phyloP scores from a whole-genome alignment of 2,888 invertebrate genomes.

The Tetropium fuscum region DNA sequence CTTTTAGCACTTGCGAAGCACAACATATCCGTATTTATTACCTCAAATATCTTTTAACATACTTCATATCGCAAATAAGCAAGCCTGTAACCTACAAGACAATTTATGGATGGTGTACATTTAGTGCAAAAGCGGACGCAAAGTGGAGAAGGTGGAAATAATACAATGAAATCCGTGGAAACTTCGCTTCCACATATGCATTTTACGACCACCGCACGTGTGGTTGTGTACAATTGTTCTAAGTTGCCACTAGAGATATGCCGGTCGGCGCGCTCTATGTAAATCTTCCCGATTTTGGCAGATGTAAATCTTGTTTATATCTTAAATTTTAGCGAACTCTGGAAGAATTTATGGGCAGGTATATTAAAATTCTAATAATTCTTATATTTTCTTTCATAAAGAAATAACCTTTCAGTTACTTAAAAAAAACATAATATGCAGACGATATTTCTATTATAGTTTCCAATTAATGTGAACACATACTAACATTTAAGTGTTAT shows the following conservation, averaged over 20 bases:
- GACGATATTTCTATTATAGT: too few relatives aligned
- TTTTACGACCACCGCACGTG: constrained; percentile 28
- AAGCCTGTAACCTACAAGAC: constrained; percentile 3
- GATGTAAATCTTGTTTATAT: constrained; percentile 5
- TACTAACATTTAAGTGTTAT: too few relatives aligned
- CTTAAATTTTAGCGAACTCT: constrained; percentile 4
- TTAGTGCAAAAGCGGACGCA: constrained; percentile 18
- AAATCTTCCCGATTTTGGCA: not conserved
- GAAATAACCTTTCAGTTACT: too few relatives aligned
- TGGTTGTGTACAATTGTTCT: constrained; percentile 23
- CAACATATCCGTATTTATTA: too few relatives aligned
- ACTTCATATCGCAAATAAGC: too few relatives aligned
- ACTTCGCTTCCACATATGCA: constrained; percentile 30
- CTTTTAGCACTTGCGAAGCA: too few relatives aligned
- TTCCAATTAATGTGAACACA: too few relatives aligned
- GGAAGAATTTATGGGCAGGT: too few relatives aligned
- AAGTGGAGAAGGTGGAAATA: constrained; percentile 20
- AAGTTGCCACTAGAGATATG: constrained; percentile 5
- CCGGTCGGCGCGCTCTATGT: constrained; percentile 6
- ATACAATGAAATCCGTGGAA: constrained; percentile 23
- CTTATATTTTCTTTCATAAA: too few relatives aligned
- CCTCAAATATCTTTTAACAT: too few relatives aligned
- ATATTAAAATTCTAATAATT: too few relatives aligned
- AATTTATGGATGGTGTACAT: constrained; percentile 18
- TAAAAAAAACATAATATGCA: too few relatives aligned